These are phyloP conservation scores for Conus betulinus DNA, from an alignment of 1,140 invertebrate species.

Conservation along the genomic window DNA sequence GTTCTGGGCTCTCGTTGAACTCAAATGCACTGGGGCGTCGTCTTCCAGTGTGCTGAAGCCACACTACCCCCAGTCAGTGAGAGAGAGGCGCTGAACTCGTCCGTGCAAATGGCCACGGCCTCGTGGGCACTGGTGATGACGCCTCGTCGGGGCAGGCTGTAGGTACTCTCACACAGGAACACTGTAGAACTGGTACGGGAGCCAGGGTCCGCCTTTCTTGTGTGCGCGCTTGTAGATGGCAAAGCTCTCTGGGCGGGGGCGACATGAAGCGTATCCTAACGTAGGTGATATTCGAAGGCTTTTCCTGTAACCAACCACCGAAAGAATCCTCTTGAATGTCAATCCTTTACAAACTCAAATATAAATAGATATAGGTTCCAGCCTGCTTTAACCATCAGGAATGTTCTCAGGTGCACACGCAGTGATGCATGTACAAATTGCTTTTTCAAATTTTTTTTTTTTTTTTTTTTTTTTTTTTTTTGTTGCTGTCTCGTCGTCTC, in stretches of 20 bases:
- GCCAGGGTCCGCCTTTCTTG: conserved; percentile 90
- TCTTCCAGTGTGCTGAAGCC: conserved; percentile 97
- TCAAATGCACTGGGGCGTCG: conserved; percentile 92
- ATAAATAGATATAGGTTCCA: neutral
- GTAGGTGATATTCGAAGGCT: conserved; percentile 97
- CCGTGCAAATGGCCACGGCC: conserved; percentile 93
- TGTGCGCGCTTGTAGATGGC: conserved; percentile 91
- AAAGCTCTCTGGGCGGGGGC: conserved; percentile 96
- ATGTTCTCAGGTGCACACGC: neutral
- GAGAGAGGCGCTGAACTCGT: conserved; percentile 98
- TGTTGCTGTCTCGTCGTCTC: too few relatives aligned
- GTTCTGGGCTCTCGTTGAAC: conserved; percentile 91
- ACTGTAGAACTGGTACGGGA: conserved; percentile 98
- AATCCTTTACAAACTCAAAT: neutral
- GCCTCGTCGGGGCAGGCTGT: conserved; percentile 85
- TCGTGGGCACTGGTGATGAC: conserved; percentile 79
- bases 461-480: too few relatives aligned
- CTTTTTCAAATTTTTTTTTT: too few relatives aligned
- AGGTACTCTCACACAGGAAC: conserved; percentile 93
- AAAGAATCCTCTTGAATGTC: neutral
- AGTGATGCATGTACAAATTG: neutral
- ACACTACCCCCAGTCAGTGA: conserved; percentile 95
- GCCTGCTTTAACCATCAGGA: too few relatives aligned
- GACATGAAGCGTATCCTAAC: conserved; percentile 94
- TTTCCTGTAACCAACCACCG: conserved; percentile 84